Evolutionary conservation across 2,113 vertebrate species (phyloP).

Genomic region (Dascyllus trimaculatus): DNA sequence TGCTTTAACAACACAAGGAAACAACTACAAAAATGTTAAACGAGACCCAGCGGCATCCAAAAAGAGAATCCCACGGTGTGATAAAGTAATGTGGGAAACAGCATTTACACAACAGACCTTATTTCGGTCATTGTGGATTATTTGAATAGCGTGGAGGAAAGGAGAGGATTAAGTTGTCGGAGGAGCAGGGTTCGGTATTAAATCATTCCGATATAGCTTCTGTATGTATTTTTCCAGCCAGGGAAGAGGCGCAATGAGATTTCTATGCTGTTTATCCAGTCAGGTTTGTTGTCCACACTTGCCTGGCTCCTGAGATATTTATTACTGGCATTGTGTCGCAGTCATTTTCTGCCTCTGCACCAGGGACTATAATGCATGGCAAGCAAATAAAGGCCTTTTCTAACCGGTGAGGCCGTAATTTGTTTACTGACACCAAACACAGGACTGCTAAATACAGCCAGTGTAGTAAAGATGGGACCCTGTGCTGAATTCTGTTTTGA

Average conservation of each 20-base stretch:
- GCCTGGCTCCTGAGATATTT: slow-evolving; percentile 80
- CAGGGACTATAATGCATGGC: slow-evolving; percentile 64
- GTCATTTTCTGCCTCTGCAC: slow-evolving; percentile 72
- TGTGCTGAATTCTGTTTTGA: slow-evolving; percentile 3
- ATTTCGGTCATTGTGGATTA: slow-evolving; percentile 73
- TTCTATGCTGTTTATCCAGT: slow-evolving; percentile 78
- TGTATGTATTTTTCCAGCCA: slow-evolving; percentile 72
- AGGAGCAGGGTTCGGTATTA: slow-evolving; percentile 66
- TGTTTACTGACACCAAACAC: slow-evolving; percentile 74
- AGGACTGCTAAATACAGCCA: slow-evolving; percentile 48
- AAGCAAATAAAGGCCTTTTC: slow-evolving; percentile 70
- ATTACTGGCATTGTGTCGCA: slow-evolving; percentile 79
- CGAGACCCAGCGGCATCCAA: slow-evolving; percentile 25
- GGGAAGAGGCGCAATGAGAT: slow-evolving; percentile 74
- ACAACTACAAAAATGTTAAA: slow-evolving; percentile 13
- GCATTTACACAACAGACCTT: slow-evolving; percentile 64
- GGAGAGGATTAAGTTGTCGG: slow-evolving; percentile 80
- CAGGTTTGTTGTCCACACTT: slow-evolving; percentile 75
- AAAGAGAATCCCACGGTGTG: slow-evolving; percentile 27
- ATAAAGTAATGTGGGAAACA: slow-evolving; percentile 55
- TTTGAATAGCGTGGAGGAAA: slow-evolving; percentile 70
- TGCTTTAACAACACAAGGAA: not conserved
- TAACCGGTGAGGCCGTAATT: slow-evolving; percentile 68
- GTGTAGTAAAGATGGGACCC: slow-evolving; percentile 28
- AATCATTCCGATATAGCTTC: slow-evolving; percentile 74